A percentile compares a stretch with the other conserved stretches of the same genome.
Conservation (phyloP, 2,888 invertebrate species). For the Phyto melanocephala region DNA sequence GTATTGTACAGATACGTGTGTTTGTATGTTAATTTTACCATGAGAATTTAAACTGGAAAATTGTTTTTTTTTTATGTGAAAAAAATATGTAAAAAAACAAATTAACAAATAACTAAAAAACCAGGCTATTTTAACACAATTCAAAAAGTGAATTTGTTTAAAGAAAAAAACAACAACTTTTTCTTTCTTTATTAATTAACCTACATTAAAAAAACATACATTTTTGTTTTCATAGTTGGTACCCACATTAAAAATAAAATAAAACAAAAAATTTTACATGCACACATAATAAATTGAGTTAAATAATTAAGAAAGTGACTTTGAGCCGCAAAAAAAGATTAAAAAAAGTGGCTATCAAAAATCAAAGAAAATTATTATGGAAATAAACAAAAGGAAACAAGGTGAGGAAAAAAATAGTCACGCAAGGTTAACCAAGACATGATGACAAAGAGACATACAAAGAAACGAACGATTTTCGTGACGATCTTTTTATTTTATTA, state of each 20-base stretch:
- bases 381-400: slow-evolving; percentile 24
- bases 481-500: slow-evolving; percentile 36
- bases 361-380: slow-evolving; percentile 27
- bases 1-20: background rate
- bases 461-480: slow-evolving; percentile 3
- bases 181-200: slow-evolving; percentile 44
- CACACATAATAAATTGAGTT: background rate
- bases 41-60: slow-evolving; percentile 41
- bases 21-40: background rate
- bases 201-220: slow-evolving; percentile 49
- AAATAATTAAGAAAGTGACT: background rate
- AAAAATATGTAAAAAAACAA: background rate
- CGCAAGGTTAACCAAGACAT: slow-evolving; percentile 37
- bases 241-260: slow-evolving; percentile 4
- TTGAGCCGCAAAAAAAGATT: background rate
- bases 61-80: slow-evolving; percentile 3
- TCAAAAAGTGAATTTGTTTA: slow-evolving; percentile 49
- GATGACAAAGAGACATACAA: background rate
- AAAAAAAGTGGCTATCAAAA: background rate
- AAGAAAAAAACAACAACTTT: slow-evolving; percentile 4
- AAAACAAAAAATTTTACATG: background rate
- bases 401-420: slow-evolving; percentile 8
- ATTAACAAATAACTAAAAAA: slow-evolving; percentile 1
- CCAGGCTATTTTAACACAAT: slow-evolving; percentile 22
- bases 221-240: slow-evolving; percentile 19